These are phyloP conservation scores for Acleris literana DNA, from an alignment of 2,888 invertebrate species.

Conservation along the genomic window DNA sequence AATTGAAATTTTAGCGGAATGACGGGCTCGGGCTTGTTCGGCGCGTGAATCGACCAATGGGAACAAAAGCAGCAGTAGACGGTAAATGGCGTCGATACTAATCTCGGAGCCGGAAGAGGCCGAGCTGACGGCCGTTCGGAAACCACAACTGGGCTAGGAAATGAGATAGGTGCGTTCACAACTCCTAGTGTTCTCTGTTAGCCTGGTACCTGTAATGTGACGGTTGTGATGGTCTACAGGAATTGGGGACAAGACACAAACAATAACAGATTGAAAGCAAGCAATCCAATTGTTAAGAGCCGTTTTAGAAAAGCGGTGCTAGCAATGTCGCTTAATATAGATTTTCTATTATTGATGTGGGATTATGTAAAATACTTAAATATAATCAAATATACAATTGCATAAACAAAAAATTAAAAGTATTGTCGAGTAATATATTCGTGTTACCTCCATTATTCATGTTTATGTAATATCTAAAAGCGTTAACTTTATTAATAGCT, in stretches of 20 bases:
- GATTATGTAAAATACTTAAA: too few relatives aligned
- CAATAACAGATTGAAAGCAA: too few relatives aligned
- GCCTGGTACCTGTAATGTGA: constrained; percentile 51
- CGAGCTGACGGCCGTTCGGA: constrained; percentile 78
- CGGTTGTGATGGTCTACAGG: constrained; percentile 53
- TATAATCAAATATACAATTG: too few relatives aligned
- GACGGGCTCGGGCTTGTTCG: constrained; percentile 33
- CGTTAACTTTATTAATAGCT: constrained; percentile 27
- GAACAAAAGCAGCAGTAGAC: constrained; percentile 71
- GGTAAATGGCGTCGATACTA: constrained; percentile 80
- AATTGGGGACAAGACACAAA: constrained; percentile 57
- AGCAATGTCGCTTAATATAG: too few relatives aligned
- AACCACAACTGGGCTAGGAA: constrained; percentile 82
- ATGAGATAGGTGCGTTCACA: constrained; percentile 79
- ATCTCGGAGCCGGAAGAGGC: constrained; percentile 80
- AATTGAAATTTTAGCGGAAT: constrained; percentile 41
- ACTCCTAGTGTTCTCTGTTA: constrained; percentile 60
- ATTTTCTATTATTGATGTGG: too few relatives aligned
- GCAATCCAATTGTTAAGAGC: constrained; percentile 18
- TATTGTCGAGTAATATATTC: neutral
- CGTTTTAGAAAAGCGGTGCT: neutral
- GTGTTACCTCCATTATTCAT: constrained; percentile 21
- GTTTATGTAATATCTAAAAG: constrained; percentile 22
- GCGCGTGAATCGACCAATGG: constrained; percentile 63
- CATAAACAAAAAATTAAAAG: too few relatives aligned